Base-by-base conservation (phyloP, 2,888 invertebrate genomes). In the Glyphotaelius pellucidus region DNA sequence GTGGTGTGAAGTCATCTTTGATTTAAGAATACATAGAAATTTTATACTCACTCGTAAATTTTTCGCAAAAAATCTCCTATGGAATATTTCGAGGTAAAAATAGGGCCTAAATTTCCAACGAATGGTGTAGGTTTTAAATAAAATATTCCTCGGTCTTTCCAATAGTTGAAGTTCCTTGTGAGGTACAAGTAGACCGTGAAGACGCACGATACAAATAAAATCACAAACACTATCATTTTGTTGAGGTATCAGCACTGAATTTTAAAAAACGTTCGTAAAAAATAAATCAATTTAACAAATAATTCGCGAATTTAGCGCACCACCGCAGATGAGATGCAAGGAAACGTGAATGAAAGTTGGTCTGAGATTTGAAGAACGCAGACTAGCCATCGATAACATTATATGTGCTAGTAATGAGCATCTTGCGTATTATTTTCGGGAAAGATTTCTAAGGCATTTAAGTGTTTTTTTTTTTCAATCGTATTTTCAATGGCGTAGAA, bases 41-140 rank as follows among this genome's bases (percentile, higher is more conserved):
- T 52, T 52, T 19, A 81, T 35, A 90, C 91, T 91, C 92, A 94
- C 94, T 93, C 93, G 92, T 94, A 94, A 83, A 94, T 94, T 84
- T 94, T 93, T 90, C 93, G 93, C 38, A 94, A 92, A 89, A 93
- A 94, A 85, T 94, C 94, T 12, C 94, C 94, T 19, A 94, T 94
- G 12, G 93, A 94, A 90, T 91, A 87, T 91, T 93, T 93, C 80
- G 94, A 92, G 7, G 91, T 87, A n/a, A 94, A 93, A 5, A 94
- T 91, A 35, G 94, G 93, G 92, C 93, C 93, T 90, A 94, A 93
- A 91, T 94, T 94, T 12, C 94, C 94, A 91, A 94, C 93, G 30
- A 94, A 92, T 1, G 94, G 94, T 2, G 92, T 90, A 0, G 94
- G 94, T 35, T 92, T 90, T 9, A 94, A 92, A 85, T 93, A 94